Evolutionary conservation across 2,888 invertebrate genomes (phyloP).

Genomic region (Mythimna pallens): DNA sequence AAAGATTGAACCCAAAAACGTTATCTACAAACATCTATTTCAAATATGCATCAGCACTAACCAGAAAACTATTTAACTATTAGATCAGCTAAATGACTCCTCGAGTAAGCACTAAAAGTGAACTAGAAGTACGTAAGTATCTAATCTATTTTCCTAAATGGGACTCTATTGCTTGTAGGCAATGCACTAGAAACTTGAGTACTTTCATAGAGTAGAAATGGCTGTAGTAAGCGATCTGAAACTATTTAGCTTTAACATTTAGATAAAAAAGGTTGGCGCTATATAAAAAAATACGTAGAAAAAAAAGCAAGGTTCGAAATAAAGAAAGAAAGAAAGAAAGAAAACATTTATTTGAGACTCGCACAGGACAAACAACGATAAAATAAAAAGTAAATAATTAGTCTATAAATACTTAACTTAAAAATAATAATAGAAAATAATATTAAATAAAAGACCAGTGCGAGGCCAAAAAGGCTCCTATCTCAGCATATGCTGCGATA

Average conservation of each 20-base stretch:
- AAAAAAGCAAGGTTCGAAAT: background rate
- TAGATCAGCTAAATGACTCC: constrained; percentile 2
- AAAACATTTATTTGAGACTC: no score
- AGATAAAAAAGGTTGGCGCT: background rate
- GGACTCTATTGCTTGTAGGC: constrained; percentile 12
- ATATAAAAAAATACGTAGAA: background rate
- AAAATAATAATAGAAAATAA: no score
- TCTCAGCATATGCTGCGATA: no score
- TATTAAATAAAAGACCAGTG: no score
- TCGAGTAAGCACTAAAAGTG: constrained; percentile 9
- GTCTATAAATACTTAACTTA: no score
- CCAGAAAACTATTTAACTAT: background rate
- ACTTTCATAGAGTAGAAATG: constrained; percentile 2
- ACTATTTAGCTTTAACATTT: background rate
- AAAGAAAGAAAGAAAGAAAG: no score
- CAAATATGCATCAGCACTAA: background rate
- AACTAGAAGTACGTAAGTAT: background rate
- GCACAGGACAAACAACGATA: no score
- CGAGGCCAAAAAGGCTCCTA: no score
- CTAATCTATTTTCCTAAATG: constrained; percentile 1
- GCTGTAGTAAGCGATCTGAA: constrained; percentile 4
- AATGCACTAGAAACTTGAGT: constrained; percentile 30
- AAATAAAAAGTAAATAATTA: no score
- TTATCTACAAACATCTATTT: background rate
- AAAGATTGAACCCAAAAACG: no score